Conservation (phyloP, 30 jellyfish, hydroid and myxozoan species). For the Cassiopea xamachana region DNA sequence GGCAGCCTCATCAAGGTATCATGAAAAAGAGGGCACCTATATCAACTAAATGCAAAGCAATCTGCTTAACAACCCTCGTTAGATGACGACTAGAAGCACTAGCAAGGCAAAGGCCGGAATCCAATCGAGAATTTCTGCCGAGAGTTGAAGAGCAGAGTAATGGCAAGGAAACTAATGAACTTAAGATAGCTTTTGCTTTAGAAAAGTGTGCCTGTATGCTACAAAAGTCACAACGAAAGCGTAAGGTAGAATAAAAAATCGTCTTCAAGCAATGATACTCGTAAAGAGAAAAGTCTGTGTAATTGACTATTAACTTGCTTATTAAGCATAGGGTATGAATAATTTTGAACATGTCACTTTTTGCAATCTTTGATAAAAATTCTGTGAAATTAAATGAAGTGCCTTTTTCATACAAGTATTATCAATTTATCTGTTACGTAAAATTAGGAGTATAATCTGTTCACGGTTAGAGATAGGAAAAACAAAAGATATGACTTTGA, state of each 20-base stretch:
- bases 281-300: neutral
- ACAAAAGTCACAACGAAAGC: neutral
- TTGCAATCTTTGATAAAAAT: neutral
- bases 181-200: neutral
- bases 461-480: too few species aligned
- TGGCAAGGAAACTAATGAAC: constrained; percentile 23
- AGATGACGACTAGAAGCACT: constrained; percentile 3
- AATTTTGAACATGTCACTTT: neutral
- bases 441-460: too few species aligned
- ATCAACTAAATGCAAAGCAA: neutral
- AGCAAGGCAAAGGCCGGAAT: constrained; percentile 2
- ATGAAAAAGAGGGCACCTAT: neutral
- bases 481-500: too few species aligned
- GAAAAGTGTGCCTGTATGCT: constrained; percentile 27
- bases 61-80: neutral
- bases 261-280: constrained; percentile 11
- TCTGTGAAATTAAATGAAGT: too few species aligned
- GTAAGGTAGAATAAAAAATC: neutral
- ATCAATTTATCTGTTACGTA: neutral
- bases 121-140: constrained; percentile 1
- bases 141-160: constrained; percentile 10
- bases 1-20: neutral
- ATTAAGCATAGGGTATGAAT: neutral
- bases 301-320: neutral
- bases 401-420: neutral